These are phyloP conservation scores for Euclidia mi DNA, from an alignment of 2,888 invertebrate genomes.

Conservation along the genomic window DNA sequence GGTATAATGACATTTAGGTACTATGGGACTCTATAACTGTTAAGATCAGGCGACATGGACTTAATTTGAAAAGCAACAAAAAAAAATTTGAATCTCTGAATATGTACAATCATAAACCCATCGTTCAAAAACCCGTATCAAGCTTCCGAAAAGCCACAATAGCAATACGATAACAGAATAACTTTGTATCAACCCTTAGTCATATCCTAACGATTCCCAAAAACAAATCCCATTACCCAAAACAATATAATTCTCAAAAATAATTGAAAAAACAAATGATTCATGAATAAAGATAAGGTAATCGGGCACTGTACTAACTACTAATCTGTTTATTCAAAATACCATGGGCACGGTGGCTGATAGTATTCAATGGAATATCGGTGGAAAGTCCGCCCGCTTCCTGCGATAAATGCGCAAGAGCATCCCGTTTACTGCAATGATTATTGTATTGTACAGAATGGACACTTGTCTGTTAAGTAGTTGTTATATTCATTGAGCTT, in stretches of 20 bases:
- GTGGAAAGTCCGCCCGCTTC: slow-evolving; percentile 75
- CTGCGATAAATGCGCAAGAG: slow-evolving; percentile 72
- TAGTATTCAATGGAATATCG: slow-evolving; percentile 77
- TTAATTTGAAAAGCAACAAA: no score
- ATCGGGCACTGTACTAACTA: slow-evolving; percentile 51
- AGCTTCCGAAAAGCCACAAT: no score
- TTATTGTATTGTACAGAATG: slow-evolving; percentile 28
- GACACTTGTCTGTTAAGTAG: not conserved
- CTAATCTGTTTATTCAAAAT: slow-evolving; percentile 75
- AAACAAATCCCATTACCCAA: slow-evolving; percentile 8
- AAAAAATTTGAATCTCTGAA: no score
- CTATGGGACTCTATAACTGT: no score
- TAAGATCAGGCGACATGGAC: no score
- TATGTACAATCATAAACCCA: no score
- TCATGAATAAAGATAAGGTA: slow-evolving; percentile 59
- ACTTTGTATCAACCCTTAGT: no score
- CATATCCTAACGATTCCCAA: no score
- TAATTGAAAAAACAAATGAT: not conserved
- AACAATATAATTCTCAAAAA: slow-evolving; percentile 8
- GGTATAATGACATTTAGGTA: no score
- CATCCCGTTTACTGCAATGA: slow-evolving; percentile 79
- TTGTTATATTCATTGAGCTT: no score
- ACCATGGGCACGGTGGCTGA: slow-evolving; percentile 61
- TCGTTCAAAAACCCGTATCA: no score
- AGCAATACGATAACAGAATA: no score